Evolutionary conservation across 1,140 invertebrate genomes (phyloP), one percentile per base, ranked within the genome.

Genomic region (Drosophila ambigua): DNA sequence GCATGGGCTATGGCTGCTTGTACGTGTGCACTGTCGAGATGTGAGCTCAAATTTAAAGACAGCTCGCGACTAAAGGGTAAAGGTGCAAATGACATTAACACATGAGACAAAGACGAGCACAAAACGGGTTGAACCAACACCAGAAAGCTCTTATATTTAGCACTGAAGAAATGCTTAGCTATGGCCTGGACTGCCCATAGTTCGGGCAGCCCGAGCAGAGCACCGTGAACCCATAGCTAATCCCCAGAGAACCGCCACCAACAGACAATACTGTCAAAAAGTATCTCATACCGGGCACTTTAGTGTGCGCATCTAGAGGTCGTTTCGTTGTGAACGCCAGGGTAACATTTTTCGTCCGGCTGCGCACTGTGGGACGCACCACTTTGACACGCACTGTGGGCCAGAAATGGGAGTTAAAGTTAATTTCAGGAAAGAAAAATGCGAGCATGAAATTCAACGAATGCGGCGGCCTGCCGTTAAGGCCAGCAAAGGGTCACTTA

Each of bases 251-350:
- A 49, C 77, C 77, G 2, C 50, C 75, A 79, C 53, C 79, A n/a
- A 50, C 5, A 62, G 4, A 3, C 8, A 0, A 0, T 20, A 24
- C 50, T 13, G 11, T 2, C 13, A 23, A 61, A 64, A 46, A 48
- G 13, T 54, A 20, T 53, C n/a, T 69, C 77, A 79, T 85, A 85
- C 82, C 82, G 43, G 65, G 65, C 66, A 49, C 49, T 68, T 52
- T 66, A 57, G 43, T 77, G 39, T 64, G 46, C 65, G 44, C 48
- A 51, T 67, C 60, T 71, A 78, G 74, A 78, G 83, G 71, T 72
- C 60, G 63, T 64, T 61, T 59, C 48, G 76, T 52, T 23, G 58
- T 50, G 45, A 46, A 16, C 11, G 7, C 20, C 8, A 53, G n/a
- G 16, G 52, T 50, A 45, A 15, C 48, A 3, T 28, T 1, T 26